phyloP scores from a whole-genome alignment of 1,140 invertebrate species.

The Platorchestia sp. region DNA sequence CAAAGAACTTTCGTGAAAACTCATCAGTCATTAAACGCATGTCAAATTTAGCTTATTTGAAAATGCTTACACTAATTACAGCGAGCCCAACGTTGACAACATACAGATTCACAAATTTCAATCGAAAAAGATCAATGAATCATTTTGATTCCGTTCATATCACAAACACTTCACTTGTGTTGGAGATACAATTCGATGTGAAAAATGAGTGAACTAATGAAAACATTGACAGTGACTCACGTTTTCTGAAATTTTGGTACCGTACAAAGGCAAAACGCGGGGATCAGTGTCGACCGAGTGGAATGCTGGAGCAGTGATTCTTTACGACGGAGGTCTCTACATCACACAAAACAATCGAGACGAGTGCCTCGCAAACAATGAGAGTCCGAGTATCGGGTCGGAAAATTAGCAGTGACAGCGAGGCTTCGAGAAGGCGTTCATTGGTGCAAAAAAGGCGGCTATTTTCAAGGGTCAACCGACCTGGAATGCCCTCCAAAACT shows the following conservation, averaged over 20 bases:
- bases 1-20: background rate
- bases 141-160: background rate
- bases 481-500: conserved; percentile 35
- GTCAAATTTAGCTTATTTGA: background rate
- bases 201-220: background rate
- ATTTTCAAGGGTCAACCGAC: conserved; percentile 13
- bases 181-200: background rate
- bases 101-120: background rate
- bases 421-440: background rate
- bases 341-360: conserved; percentile 30
- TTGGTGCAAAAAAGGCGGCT: conserved; percentile 20
- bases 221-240: background rate
- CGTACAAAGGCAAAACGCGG: background rate
- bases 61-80: background rate
- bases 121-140: background rate
- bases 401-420: conserved; percentile 44
- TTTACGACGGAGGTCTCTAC: background rate
- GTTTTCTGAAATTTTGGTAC: background rate
- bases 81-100: background rate
- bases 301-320: background rate
- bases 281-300: background rate
- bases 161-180: background rate
- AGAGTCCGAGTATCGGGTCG: conserved; percentile 42
- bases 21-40: too few relatives aligned
- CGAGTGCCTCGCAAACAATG: conserved; percentile 30